These are phyloP conservation scores for Zaprionus capensis DNA, from an alignment of 1,140 invertebrate genomes.

Conservation along the genomic window DNA sequence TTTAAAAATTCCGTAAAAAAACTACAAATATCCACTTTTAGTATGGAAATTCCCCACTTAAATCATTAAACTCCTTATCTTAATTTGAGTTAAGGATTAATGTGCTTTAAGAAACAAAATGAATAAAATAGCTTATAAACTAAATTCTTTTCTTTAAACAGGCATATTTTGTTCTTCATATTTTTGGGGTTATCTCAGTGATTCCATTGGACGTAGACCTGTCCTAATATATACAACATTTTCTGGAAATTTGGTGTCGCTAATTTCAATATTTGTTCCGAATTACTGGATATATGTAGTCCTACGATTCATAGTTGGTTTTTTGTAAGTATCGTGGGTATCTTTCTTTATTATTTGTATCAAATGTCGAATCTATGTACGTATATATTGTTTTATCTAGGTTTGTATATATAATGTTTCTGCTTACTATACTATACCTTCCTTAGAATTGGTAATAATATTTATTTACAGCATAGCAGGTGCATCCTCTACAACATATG, in stretches of 20 bases:
- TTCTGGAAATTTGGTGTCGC: constrained; percentile 71
- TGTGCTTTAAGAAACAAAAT: background rate
- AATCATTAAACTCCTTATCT: background rate
- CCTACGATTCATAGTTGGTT: constrained; percentile 86
- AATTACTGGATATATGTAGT: constrained; percentile 85
- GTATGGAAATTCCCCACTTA: too few species aligned
- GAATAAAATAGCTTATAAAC: background rate
- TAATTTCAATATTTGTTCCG: constrained; percentile 85
- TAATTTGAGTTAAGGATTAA: background rate
- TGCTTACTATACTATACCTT: background rate
- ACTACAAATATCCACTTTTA: too few species aligned
- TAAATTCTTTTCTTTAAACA: constrained; percentile 50
- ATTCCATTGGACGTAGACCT: constrained; percentile 86
- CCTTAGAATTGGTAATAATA: background rate
- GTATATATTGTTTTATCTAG: too few species aligned
- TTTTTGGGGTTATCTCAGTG: constrained; percentile 90
- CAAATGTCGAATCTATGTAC: too few species aligned
- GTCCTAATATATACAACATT: constrained; percentile 84
- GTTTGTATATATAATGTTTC: too few species aligned
- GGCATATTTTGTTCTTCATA: constrained; percentile 86
- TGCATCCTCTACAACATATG: constrained; percentile 78
- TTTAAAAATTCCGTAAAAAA: too few species aligned
- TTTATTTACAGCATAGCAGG: constrained; percentile 73
- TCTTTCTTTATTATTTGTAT: background rate
- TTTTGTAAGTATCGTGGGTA: constrained; percentile 85